Evolutionary conservation across 2,113 vertebrate genomes (phyloP).

Genomic region (Lanius ludovicianus): DNA sequence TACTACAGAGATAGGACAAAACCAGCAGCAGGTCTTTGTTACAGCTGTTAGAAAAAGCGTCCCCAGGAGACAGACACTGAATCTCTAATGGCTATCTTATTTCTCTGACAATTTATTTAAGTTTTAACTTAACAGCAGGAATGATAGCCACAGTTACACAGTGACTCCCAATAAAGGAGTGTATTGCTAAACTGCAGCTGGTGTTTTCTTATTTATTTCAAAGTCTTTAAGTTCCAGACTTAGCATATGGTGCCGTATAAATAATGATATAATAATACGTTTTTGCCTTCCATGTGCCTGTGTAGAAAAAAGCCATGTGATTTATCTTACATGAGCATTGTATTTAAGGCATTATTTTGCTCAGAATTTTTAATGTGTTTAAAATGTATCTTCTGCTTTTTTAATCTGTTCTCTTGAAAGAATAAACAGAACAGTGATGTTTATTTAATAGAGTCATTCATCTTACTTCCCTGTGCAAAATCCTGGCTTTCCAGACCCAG

Average conservation of each 20-base stretch:
- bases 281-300: constrained; percentile 37
- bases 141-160: constrained; percentile 52
- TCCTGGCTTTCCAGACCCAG: constrained; percentile 23
- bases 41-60: constrained; percentile 59
- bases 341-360: constrained; percentile 55
- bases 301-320: constrained; percentile 22
- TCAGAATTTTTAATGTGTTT: constrained; percentile 49
- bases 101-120: constrained; percentile 68
- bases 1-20: constrained; percentile 52
- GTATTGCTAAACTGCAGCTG: constrained; percentile 58
- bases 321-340: constrained; percentile 39
- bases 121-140: constrained; percentile 66
- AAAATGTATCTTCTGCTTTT: constrained; percentile 40
- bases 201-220: constrained; percentile 67
- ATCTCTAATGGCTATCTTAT: constrained; percentile 66
- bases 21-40: constrained; percentile 59
- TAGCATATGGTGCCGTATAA: constrained; percentile 69
- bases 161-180: constrained; percentile 54
- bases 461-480: constrained; percentile 54
- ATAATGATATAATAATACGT: constrained; percentile 65
- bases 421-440: constrained; percentile 54
- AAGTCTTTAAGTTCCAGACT: constrained; percentile 61
- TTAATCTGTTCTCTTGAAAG: constrained; percentile 52
- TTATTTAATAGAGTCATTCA: constrained; percentile 60
- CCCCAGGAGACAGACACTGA: constrained; percentile 60